Base-by-base conservation (phyloP, 2,113 vertebrate genomes). In the Chroicocephalus ridibundus region DNA sequence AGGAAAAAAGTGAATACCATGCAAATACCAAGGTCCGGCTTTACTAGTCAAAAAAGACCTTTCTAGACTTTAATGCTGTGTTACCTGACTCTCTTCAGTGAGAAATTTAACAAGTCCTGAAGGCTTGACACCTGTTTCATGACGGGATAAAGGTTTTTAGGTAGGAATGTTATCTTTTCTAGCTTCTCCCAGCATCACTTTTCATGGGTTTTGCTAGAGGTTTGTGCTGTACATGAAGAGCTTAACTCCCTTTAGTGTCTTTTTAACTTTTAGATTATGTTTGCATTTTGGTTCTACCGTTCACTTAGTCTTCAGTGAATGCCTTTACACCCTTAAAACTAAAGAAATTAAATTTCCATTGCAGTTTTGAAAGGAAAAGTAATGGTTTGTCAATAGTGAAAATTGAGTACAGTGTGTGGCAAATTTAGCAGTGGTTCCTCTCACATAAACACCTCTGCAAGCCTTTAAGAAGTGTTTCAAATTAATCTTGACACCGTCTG, bases 381-480 rank as follows among this genome's bases (percentile, higher is more conserved):
- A 75, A 44, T 15, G 25, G 75, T 82, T 80, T 93, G 87, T 34
- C 42, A 4, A 42, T 75, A 42, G 84, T 46, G 78, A 91, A 92
- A 90, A 95, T 20, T 40, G 47, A 92, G 49, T 93, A 68, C 66
- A 36, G 77, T 27, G 34, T 51, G 54, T 91, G 72, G 82, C 82
- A 95, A 92, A 88, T 87, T 94, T 91, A 84, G 66, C 77, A 74
- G 92, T 47, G 70, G 64, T 80, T 93, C 34, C 78, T 85, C 49
- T 92, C 90, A 83, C 47, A 34, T 38, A 61, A 92, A 75, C 83
- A 88, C 64, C 68, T 92, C 84, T 95, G 87, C 72, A 88, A 97
- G 44, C 55, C 76, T 93, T 90, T 79, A 52, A 78, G 84, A 96
- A 93, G 77, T 49, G 60, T 95, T 95, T 95, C 80, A 94, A 82